Evolutionary conservation across 2,888 invertebrate species (phyloP).

Genomic region (Parnassius mnemosyne): DNA sequence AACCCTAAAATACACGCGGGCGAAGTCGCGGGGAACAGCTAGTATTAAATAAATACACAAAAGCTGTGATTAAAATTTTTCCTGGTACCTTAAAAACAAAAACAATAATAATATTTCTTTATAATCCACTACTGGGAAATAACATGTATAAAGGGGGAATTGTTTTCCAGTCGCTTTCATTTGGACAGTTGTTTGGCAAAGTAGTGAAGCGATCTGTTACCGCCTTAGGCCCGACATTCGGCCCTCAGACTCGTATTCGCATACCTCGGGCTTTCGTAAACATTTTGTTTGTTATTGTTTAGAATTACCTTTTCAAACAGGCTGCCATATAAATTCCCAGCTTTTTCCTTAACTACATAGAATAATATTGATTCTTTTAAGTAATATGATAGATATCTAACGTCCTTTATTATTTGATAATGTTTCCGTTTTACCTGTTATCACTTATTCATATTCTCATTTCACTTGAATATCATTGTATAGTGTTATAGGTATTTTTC

Average conservation of each 20-base stretch:
- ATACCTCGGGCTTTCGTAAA: constrained; percentile 41
- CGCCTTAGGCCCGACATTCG: constrained; percentile 38
- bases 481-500: no score
- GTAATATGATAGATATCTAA: constrained; percentile 32
- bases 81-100: no score
- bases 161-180: constrained; percentile 35
- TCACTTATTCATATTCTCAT: no score
- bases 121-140: background rate
- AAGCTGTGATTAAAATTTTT: background rate
- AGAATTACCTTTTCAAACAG: constrained; percentile 64
- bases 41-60: background rate
- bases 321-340: constrained; percentile 62
- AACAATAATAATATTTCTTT: no score
- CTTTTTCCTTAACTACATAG: constrained; percentile 52
- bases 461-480: no score
- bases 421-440: no score
- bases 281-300: constrained; percentile 69
- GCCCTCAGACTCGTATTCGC: constrained; percentile 29
- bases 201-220: constrained; percentile 36
- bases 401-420: background rate
- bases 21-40: no score
- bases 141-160: constrained; percentile 22
- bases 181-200: constrained; percentile 43
- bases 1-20: no score
- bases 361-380: constrained; percentile 35